Base-by-base conservation (phyloP, 2,888 invertebrate genomes). In the Phragmatobia fuliginosa region DNA sequence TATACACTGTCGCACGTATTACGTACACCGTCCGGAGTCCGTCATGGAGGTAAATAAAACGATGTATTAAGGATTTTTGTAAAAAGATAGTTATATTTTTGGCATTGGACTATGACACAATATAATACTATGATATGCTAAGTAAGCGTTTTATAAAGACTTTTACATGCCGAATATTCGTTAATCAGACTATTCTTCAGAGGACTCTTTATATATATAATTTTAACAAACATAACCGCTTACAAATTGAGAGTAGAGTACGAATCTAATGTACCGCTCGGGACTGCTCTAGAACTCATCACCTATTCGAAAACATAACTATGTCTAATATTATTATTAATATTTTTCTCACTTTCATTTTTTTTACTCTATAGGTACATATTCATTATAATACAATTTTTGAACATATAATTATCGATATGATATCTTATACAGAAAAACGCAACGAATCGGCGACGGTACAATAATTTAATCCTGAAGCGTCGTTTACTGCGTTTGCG, bases 111-210 rank as follows among this genome's bases (percentile, higher is more conserved):
- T 95, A 95, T 95, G 95, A 95, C 95, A 94, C 95, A 94, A 95
- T 95, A 95, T 94, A 94, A 95, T 95, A 95, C 95, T 94, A 95
- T 95, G 95, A 95, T 95, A 95, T 95, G 95, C 95, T 95, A 95
- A 94, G 94, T 95, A 95, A 95, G 95, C 95, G 95, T 94, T 95
- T 95, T 94, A 94, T 94, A 94, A 94, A 95, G 94, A 95, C 94
- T 94, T 94, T 94, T 93, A 94, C 94, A 94, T 94, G 94, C 94
- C 94, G 94, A 94, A 94, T 94, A 94, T 93, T 94, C 89, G 92
- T 93, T 94, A 94, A 94, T 95, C 95, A 95, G 94, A 94, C 94
- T 94, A 94, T 95, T 94, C 94, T 91, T 94, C 91, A 94, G 94
- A 94, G 94, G 94, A 94, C 94, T 94, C 93, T 93, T 94, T 87